Evolutionary conservation across 2,888 invertebrate genomes (phyloP).

Genomic region (Fragum whitleyi): DNA sequence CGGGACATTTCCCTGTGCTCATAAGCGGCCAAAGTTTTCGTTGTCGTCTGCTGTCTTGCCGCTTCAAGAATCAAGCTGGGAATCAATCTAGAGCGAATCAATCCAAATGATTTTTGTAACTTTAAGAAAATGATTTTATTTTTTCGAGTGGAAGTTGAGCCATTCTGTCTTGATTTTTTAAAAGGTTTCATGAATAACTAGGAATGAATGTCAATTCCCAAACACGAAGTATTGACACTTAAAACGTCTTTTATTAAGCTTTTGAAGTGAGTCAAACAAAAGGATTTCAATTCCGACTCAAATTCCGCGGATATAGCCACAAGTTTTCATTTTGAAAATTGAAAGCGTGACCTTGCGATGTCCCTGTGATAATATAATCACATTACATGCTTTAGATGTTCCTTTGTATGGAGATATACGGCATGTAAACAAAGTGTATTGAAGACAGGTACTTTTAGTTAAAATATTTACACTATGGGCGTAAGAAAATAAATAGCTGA

Average conservation of each 20-base stretch:
- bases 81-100: no score
- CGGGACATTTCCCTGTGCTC: no score
- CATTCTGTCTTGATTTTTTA: no score
- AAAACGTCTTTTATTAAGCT: background rate
- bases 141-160: no score
- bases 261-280: background rate
- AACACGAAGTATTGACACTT: background rate
- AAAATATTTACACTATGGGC: slow-evolving; percentile 15
- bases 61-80: no score
- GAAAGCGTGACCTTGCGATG: slow-evolving; percentile 11
- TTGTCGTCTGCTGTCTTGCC: no score
- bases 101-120: no score
- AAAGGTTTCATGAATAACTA: no score
- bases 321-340: slow-evolving; percentile 9
- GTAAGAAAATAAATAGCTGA: slow-evolving; percentile 20
- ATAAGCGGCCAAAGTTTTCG: no score
- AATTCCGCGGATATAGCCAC: background rate
- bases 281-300: background rate
- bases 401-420: slow-evolving; percentile 1
- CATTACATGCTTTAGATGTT: slow-evolving; percentile 25
- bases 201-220: no score
- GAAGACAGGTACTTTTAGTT: slow-evolving; percentile 3
- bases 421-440: slow-evolving; percentile 15
- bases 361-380: slow-evolving; percentile 6
- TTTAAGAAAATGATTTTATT: no score